Evolutionary conservation across 2,888 invertebrate genomes (phyloP).

Genomic region (Eucriotettix oculatus): DNA sequence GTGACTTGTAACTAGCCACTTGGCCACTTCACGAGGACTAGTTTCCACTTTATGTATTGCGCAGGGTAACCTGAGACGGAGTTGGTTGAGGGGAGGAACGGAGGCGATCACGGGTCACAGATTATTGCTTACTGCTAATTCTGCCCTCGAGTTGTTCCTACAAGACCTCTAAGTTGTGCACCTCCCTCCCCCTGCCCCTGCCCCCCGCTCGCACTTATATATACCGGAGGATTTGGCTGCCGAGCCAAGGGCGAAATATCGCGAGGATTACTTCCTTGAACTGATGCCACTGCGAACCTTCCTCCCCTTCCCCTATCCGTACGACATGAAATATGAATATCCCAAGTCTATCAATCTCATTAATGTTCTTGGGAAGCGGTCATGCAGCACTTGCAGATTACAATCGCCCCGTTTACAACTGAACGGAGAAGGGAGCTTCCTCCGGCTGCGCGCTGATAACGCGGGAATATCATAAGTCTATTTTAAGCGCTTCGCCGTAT

Average conservation of each 20-base stretch:
- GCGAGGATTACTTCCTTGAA: slow-evolving; percentile 7
- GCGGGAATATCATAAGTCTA: slow-evolving; percentile 9
- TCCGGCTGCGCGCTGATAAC: slow-evolving; percentile 15
- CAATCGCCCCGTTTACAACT: slow-evolving; percentile 17
- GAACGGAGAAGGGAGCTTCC: slow-evolving; percentile 11
- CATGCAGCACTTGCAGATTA: slow-evolving; percentile 26
- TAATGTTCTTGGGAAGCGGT: slow-evolving; percentile 11
- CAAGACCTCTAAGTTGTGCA: background rate
- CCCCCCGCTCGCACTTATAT: background rate
- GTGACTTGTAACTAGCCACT: too few relatives aligned
- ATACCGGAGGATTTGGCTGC: background rate
- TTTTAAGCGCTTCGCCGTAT: slow-evolving; percentile 20
- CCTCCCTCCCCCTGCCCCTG: background rate
- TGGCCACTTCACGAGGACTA: too few relatives aligned
- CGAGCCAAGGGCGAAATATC: background rate
- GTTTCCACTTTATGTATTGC: too few relatives aligned
- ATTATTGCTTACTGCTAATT: background rate
- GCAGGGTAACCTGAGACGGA: too few relatives aligned
- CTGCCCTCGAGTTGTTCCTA: background rate
- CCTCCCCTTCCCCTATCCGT: background rate
- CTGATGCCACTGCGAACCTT: slow-evolving; percentile 3
- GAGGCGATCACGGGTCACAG: background rate
- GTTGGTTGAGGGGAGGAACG: too few relatives aligned
- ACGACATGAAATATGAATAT: slow-evolving; percentile 13
- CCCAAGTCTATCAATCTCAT: slow-evolving; percentile 13